phyloP scores from a whole-genome alignment of 2,888 invertebrate genomes.

The Nyleta sp. region DNA sequence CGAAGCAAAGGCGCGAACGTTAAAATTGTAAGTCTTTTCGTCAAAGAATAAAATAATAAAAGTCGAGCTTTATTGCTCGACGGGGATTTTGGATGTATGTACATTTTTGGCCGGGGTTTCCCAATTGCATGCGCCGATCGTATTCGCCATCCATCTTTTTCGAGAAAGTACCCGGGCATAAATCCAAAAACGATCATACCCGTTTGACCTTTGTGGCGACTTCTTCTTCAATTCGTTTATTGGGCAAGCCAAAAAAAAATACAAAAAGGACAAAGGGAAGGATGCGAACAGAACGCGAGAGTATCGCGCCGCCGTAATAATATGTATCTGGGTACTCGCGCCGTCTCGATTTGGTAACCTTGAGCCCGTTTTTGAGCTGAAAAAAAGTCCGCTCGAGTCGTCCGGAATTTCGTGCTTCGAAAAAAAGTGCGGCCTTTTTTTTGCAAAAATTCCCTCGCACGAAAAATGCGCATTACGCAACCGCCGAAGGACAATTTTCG shows the following conservation, averaged over 20 bases:
- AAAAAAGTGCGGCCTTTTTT: slow-evolving; percentile 21
- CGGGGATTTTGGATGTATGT: slow-evolving; percentile 18
- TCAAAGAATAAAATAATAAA: slow-evolving; percentile 9
- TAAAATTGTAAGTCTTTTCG: no score
- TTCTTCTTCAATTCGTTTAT: slow-evolving; percentile 56
- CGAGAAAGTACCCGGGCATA: slow-evolving; percentile 46
- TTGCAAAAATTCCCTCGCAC: slow-evolving; percentile 27
- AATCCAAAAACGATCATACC: slow-evolving; percentile 50
- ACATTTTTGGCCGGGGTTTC: slow-evolving; percentile 38
- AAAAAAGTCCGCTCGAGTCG: slow-evolving; percentile 42
- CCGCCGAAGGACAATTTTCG: slow-evolving; percentile 2
- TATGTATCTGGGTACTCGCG: slow-evolving; percentile 79
- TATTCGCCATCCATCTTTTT: slow-evolving; percentile 38
- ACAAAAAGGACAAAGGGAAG: slow-evolving; percentile 52
- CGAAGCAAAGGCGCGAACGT: not conserved
- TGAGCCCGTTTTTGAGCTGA: slow-evolving; percentile 74
- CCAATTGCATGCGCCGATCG: slow-evolving; percentile 22
- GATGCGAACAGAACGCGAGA: slow-evolving; percentile 44
- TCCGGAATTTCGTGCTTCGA: slow-evolving; percentile 29
- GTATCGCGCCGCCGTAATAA: slow-evolving; percentile 70
- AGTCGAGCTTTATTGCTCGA: slow-evolving; percentile 21
- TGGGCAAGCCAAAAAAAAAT: slow-evolving; percentile 34
- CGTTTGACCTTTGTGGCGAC: slow-evolving; percentile 54
- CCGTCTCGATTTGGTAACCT: slow-evolving; percentile 77
- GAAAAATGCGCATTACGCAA: slow-evolving; percentile 22